A percentile compares a stretch with the other conserved stretches of the same genome.
phyloP scores from a whole-genome alignment of 2,113 vertebrate genomes.

The Circaetus cinerascens region DNA sequence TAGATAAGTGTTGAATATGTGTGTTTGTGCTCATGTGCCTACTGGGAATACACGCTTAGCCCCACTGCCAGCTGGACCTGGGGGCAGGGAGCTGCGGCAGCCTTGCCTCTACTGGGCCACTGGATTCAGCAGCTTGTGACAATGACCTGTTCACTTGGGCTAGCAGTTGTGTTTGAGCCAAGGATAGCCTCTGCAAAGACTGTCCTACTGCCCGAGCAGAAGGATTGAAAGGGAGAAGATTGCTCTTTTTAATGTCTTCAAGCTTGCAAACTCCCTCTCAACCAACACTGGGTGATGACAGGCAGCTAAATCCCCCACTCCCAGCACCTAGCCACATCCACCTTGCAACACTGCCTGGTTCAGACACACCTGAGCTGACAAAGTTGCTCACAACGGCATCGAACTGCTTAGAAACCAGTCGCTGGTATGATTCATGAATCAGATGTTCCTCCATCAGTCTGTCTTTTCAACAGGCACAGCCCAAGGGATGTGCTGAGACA shows the following conservation, averaged over 20 bases:
- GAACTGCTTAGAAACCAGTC: not conserved
- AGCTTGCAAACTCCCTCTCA: not conserved
- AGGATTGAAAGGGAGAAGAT: not conserved
- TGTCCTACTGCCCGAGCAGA: not conserved
- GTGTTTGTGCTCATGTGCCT: not conserved
- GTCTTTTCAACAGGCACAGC: not conserved
- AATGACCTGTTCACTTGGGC: not conserved
- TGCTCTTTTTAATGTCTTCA: not conserved
- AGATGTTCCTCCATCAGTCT: not conserved
- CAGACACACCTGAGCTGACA: not conserved
- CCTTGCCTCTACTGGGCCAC: not conserved
- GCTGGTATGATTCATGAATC: not conserved
- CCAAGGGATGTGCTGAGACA: not conserved
- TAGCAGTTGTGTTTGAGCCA: not conserved
- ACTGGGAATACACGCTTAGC: not conserved
- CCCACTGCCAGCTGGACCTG: not conserved
- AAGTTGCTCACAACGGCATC: not conserved
- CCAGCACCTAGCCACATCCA: not conserved
- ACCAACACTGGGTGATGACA: not conserved
- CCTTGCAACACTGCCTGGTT: not conserved
- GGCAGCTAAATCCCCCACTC: not conserved
- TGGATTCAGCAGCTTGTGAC: not conserved
- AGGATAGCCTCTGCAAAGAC: not conserved
- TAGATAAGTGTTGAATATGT: not conserved
- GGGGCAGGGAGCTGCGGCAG: not conserved